A percentile compares a stretch with the other conserved stretches of the same genome.
Evolutionary conservation across 2,888 invertebrate genomes (phyloP).

Genomic region (Stratiomys singularior): DNA sequence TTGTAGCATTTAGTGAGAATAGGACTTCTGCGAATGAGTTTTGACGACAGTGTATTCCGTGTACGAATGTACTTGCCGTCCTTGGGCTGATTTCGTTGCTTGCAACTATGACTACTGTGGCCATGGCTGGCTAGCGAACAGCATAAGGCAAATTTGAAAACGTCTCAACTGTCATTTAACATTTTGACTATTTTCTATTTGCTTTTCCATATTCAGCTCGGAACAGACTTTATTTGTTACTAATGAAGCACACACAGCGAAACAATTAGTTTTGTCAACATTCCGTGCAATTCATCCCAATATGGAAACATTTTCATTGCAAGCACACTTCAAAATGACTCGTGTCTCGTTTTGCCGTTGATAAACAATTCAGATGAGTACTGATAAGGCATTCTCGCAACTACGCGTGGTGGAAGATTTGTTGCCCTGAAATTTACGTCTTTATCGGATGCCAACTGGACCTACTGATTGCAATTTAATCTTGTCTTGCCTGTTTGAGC

Average conservation of each 20-base stretch:
- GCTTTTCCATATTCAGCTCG: background rate
- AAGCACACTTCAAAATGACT: too few relatives aligned
- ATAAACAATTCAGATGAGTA: conserved; percentile 3
- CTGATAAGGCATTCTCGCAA: background rate
- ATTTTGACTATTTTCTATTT: background rate
- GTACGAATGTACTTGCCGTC: conserved; percentile 11
- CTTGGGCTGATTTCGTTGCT: conserved; percentile 12
- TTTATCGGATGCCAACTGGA: too few relatives aligned
- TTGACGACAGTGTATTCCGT: background rate
- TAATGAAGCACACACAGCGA: too few relatives aligned
- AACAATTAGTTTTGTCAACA: too few relatives aligned
- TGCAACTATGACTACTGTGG: background rate
- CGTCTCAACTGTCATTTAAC: background rate
- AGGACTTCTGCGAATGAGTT: too few relatives aligned
- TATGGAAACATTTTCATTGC: too few relatives aligned
- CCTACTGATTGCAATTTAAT: too few relatives aligned
- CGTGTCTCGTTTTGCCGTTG: background rate
- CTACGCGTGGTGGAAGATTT: background rate
- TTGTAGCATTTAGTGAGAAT: too few relatives aligned
- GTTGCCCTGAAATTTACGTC: background rate
- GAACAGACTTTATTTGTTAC: background rate
- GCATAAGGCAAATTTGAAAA: background rate
- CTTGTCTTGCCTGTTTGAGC: too few relatives aligned
- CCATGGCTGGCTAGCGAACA: background rate
- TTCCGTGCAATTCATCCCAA: background rate